These are phyloP conservation scores for Calonectris borealis DNA, from an alignment of 2,113 vertebrate species.

Conservation along the genomic window DNA sequence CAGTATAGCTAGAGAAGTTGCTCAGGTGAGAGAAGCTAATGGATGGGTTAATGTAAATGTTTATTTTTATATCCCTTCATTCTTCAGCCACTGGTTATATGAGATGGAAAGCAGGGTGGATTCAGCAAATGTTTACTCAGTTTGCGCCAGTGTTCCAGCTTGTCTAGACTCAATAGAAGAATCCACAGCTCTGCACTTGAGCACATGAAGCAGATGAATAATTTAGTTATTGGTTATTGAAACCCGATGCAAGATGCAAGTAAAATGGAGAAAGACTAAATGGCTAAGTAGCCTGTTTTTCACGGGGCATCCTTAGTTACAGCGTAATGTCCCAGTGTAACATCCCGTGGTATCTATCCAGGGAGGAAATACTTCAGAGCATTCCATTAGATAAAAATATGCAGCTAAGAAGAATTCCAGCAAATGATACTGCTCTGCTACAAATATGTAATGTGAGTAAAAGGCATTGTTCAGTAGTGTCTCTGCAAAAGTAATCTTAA, in stretches of 20 bases:
- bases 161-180: background rate
- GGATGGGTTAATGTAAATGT: background rate
- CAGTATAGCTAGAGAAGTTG: background rate
- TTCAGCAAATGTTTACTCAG: background rate
- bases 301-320: background rate
- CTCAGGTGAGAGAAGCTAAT: background rate
- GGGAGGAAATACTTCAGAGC: constrained; percentile 29
- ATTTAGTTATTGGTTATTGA: constrained; percentile 15
- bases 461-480: background rate
- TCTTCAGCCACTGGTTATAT: background rate
- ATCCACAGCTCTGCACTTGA: background rate
- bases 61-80: background rate
- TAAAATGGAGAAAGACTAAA: background rate
- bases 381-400: constrained; percentile 54
- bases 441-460: background rate
- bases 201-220: background rate
- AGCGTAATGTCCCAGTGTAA: background rate
- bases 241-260: background rate
- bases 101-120: background rate
- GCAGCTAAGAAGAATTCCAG: constrained; percentile 12
- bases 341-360: background rate
- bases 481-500: background rate
- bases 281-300: background rate
- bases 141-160: background rate
- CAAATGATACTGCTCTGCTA: constrained; percentile 6